phyloP scores from a whole-genome alignment of 2,797 vertebrate genomes.

The Pachyuromys duprasi region DNA sequence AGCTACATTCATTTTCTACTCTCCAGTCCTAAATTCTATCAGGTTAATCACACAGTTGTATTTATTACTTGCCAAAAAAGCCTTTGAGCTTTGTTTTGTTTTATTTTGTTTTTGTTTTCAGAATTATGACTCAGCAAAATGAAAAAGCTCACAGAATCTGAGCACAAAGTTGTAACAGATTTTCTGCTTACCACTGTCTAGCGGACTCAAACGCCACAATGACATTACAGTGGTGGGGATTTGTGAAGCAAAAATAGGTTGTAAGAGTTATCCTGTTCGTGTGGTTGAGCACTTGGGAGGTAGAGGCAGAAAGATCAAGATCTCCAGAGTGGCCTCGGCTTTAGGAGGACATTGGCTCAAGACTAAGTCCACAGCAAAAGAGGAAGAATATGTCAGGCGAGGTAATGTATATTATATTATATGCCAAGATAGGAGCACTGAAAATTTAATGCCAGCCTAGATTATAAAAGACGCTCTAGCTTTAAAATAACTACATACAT shows the following conservation, averaged over 20 bases:
- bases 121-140: background rate
- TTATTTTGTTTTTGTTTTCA: background rate
- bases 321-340: background rate
- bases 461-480: background rate
- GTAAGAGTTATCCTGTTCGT: background rate
- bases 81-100: background rate
- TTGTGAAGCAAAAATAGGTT: slow-evolving; percentile 20
- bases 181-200: background rate
- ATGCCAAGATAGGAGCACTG: background rate
- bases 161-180: background rate
- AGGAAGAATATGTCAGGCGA: background rate
- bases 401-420: background rate
- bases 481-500: no score
- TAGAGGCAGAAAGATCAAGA: background rate
- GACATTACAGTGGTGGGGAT: background rate
- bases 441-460: background rate
- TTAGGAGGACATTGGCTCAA: background rate
- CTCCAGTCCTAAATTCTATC: background rate
- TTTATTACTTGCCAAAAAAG: background rate
- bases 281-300: background rate
- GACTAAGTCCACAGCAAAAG: background rate
- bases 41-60: slow-evolving; percentile 5
- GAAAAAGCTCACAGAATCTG: slow-evolving; percentile 14
- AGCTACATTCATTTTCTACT: background rate
- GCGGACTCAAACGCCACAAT: slow-evolving; percentile 27